These are phyloP conservation scores for Cremastobaeus sp. DNA, from an alignment of 2,888 invertebrate species.

Conservation along the genomic window DNA sequence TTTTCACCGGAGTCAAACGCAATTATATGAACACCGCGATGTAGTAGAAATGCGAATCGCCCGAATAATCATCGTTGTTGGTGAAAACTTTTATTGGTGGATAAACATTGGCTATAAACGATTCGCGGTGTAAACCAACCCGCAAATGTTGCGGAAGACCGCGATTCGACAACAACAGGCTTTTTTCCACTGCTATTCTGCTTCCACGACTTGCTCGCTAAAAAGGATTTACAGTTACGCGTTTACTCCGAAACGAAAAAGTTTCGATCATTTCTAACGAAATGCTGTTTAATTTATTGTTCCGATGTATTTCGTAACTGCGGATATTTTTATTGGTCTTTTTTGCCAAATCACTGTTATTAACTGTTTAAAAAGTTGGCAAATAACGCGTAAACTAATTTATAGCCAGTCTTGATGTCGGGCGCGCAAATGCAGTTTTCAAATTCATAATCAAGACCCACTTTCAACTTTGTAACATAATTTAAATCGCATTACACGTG, in stretches of 20 bases:
- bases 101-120: slow-evolving; percentile 43
- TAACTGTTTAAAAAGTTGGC: no score
- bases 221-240: slow-evolving; percentile 32
- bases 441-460: no score
- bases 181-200: slow-evolving; percentile 25
- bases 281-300: no score
- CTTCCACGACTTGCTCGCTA: not conserved
- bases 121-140: slow-evolving; percentile 24
- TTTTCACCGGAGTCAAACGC: slow-evolving; percentile 54
- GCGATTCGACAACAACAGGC: slow-evolving; percentile 35
- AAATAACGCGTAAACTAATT: no score
- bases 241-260: slow-evolving; percentile 8
- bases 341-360: no score
- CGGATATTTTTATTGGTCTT: no score
- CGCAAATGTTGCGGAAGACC: slow-evolving; percentile 45
- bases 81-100: slow-evolving; percentile 46
- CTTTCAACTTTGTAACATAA: no score
- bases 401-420: no score
- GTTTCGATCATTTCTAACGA: slow-evolving; percentile 2
- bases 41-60: slow-evolving; percentile 48
- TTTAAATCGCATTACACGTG: no score
- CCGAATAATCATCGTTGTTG: slow-evolving; percentile 42
- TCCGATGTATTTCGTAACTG: no score
- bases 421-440: no score
- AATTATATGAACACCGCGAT: slow-evolving; percentile 46